A percentile compares a stretch with the other conserved stretches of the same genome.
These are phyloP conservation scores for Aplocera efformata DNA, from an alignment of 2,888 invertebrate species.

Conservation along the genomic window DNA sequence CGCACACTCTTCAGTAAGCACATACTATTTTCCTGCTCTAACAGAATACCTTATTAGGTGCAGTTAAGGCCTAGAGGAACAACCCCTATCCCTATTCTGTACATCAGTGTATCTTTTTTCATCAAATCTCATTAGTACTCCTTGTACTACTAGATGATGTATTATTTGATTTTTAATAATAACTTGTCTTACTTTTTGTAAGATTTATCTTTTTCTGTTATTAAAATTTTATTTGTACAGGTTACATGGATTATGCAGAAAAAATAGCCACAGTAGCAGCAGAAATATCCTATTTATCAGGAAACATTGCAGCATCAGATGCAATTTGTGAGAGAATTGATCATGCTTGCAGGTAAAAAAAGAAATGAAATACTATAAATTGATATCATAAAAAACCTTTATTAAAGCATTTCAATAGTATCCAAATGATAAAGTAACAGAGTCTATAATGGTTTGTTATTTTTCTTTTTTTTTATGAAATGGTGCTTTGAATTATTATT, in stretches of 20 bases:
- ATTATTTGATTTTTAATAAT: too few relatives aligned
- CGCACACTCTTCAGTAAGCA: conserved; percentile 60
- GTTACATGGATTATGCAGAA: conserved; percentile 80
- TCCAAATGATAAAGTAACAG: conserved; percentile 24
- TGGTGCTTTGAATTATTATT: conserved; percentile 6
- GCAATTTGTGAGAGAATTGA: conserved; percentile 77
- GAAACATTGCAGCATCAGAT: conserved; percentile 75
- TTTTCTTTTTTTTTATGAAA: conserved; percentile 27
- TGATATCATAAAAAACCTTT: conserved; percentile 35
- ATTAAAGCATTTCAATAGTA: conserved; percentile 46
- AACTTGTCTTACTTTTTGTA: too few relatives aligned
- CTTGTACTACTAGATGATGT: too few relatives aligned
- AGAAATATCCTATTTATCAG: conserved; percentile 76
- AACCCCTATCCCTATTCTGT: too few relatives aligned
- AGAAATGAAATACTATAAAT: conserved; percentile 14
- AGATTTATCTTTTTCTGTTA: too few relatives aligned
- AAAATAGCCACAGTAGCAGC: conserved; percentile 76
- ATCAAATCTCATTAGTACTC: too few relatives aligned
- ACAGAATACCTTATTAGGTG: background rate
- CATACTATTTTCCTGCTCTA: background rate
- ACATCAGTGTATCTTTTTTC: too few relatives aligned
- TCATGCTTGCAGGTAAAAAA: conserved; percentile 64
- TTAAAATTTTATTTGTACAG: too few relatives aligned
- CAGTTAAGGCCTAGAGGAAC: too few relatives aligned
- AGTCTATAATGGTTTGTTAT: conserved; percentile 26